Conservation (phyloP, 2,888 invertebrate genomes). For the Mermis nigrescens region DNA sequence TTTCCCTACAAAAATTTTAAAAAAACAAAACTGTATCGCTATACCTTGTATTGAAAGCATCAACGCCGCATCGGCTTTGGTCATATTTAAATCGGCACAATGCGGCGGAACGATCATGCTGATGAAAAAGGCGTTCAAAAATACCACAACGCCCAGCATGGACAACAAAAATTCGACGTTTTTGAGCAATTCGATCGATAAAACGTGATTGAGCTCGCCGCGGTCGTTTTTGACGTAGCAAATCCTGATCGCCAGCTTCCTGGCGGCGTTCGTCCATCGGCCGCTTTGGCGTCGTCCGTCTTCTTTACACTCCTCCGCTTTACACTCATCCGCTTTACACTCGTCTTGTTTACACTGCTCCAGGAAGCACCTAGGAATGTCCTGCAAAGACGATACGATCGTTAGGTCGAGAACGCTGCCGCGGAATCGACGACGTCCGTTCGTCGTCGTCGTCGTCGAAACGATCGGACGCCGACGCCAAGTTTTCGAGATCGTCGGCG, state of each 20-base stretch:
- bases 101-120: conserved; percentile 1
- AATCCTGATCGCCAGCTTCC: background rate
- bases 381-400: background rate
- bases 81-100: background rate
- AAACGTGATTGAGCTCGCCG: background rate
- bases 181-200: background rate
- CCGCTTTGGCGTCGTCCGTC: background rate
- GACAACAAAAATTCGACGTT: background rate
- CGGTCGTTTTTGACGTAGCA: background rate
- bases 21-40: too few species aligned
- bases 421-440: too few species aligned
- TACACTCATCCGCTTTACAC: too few species aligned
- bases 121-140: background rate
- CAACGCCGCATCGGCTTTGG: background rate
- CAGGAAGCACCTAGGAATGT: background rate
- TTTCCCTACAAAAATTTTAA: too few species aligned
- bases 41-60: conserved; percentile 2
- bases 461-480: too few species aligned
- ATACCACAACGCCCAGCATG: background rate
- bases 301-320: too few species aligned
- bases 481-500: too few species aligned
- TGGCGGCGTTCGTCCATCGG: background rate
- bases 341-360: too few species aligned
- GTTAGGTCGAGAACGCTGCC: too few species aligned
- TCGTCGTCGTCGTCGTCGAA: too few species aligned